Conservation (phyloP, 2,888 invertebrate genomes). For the Bedellia somnulentella region DNA sequence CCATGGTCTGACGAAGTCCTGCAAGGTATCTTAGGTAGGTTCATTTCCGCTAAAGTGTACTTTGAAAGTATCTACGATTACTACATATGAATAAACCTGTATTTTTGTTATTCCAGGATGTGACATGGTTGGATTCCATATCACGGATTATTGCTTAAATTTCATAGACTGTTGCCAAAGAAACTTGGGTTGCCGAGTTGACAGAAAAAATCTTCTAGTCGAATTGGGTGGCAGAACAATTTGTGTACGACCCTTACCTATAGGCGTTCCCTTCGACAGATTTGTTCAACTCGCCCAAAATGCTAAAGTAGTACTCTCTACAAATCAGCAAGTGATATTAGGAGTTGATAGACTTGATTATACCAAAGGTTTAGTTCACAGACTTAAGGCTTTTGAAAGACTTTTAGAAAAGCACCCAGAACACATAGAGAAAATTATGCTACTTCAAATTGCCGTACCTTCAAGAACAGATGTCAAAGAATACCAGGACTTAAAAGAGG, state of each 20-base stretch:
- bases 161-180: constrained; percentile 91
- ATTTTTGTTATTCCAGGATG: constrained; percentile 58
- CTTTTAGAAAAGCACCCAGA: constrained; percentile 82
- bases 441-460: constrained; percentile 86
- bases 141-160: constrained; percentile 87
- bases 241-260: constrained; percentile 80
- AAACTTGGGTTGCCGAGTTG: constrained; percentile 83
- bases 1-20: constrained; percentile 94
- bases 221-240: constrained; percentile 87
- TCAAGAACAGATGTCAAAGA: constrained; percentile 89
- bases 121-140: constrained; percentile 93
- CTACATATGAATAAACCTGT: background rate
- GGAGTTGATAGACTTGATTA: constrained; percentile 90
- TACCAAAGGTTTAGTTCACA: constrained; percentile 85
- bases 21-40: constrained; percentile 81
- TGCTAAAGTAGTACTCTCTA: constrained; percentile 67
- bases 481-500: constrained; percentile 86
- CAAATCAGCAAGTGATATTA: constrained; percentile 78
- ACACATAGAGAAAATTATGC: constrained; percentile 77
- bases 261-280: constrained; percentile 86
- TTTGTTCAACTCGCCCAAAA: constrained; percentile 80
- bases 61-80: too few relatives aligned
- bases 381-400: constrained; percentile 78
- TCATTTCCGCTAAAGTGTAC: too few relatives aligned
- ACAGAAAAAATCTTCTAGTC: constrained; percentile 82